phyloP scores from a whole-genome alignment of 2,113 vertebrate species.

The Calyptomena viridis region DNA sequence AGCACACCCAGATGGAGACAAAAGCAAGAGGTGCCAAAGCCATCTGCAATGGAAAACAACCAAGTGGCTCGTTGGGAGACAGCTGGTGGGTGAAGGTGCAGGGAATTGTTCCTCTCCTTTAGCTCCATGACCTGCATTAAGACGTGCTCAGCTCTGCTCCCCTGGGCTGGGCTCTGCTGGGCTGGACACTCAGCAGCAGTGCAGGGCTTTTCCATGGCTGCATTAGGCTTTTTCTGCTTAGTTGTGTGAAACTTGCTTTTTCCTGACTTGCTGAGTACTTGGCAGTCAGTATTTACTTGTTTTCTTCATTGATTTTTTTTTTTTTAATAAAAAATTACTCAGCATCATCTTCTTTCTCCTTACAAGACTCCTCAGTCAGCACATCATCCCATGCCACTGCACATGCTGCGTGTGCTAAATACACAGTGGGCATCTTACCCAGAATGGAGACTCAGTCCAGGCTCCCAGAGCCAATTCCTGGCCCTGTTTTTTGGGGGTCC shows the following conservation, averaged over 20 bases:
- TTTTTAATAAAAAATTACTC: not conserved
- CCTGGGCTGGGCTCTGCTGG: not conserved
- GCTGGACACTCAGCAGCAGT: not conserved
- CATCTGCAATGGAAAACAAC: constrained; percentile 49
- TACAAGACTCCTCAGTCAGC: not conserved
- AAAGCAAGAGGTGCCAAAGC: constrained; percentile 26
- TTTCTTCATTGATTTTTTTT: not conserved
- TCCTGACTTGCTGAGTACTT: not conserved
- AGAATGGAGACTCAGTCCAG: rapidly evolving
- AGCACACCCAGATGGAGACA: not conserved
- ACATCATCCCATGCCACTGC: not conserved
- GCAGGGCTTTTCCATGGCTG: not conserved
- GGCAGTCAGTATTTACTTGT: not conserved
- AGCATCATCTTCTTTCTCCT: not conserved
- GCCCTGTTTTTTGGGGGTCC: not conserved
- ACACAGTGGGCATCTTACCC: not conserved
- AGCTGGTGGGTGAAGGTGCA: not conserved
- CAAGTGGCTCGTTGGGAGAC: not conserved
- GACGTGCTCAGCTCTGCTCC: not conserved
- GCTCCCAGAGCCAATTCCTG: not conserved
- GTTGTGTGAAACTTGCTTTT: not conserved
- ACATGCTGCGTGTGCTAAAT: not conserved
- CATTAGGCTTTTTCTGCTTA: not conserved
- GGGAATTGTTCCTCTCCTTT: not conserved
- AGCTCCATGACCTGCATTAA: not conserved